Base-by-base conservation (phyloP, 2,113 vertebrate genomes). In the Hoplias malabaricus region DNA sequence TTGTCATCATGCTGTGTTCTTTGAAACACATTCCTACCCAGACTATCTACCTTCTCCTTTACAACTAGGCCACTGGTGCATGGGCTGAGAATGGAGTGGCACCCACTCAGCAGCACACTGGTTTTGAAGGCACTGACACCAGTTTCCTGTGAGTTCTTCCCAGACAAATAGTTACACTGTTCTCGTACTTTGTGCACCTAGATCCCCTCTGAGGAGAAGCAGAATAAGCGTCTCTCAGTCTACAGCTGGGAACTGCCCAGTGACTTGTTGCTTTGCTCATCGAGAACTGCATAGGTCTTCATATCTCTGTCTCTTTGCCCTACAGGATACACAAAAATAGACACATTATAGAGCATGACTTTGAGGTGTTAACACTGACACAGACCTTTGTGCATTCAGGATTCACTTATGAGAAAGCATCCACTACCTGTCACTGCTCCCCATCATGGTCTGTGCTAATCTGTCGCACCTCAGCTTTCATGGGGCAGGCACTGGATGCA, bases 271-370 rank as follows among this genome's bases (percentile, higher is more conserved):
- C n/a, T n/a, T n/a, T n/a, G n/a, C n/a, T n/a, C n/a, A n/a, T n/a
- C n/a, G n/a, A n/a, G n/a, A n/a, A n/a, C n/a, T n/a, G n/a, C n/a
- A n/a, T n/a, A 66, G 9, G 10, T 21, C 23, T 67, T 67, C 21
- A 27, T 14, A 9, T 36, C 38, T 67, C 16, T 29, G 10, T 67
- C 65, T 67, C 65, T 43, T 67, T 29, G 21, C 1, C 46, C n/a
- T 11, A 21, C 3, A n/a, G 23, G 46, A 38, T 48, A 34, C 40
- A 23, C 40, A 62, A 33, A 4, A 1, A 53, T n/a, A 29, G 65
- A 78, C 66, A 50, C 8, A 71, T 69, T 67, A 43, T 67, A 13
- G 65, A 67, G 5, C 65, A 67, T 12, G 65, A 67, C 9, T 63
- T 16, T n/a, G n/a, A n/a, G n/a, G n/a, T n/a, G n/a, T n/a, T 38